Conservation (phyloP, 1,140 invertebrate genomes). For the Zaprionus gabonicus region DNA sequence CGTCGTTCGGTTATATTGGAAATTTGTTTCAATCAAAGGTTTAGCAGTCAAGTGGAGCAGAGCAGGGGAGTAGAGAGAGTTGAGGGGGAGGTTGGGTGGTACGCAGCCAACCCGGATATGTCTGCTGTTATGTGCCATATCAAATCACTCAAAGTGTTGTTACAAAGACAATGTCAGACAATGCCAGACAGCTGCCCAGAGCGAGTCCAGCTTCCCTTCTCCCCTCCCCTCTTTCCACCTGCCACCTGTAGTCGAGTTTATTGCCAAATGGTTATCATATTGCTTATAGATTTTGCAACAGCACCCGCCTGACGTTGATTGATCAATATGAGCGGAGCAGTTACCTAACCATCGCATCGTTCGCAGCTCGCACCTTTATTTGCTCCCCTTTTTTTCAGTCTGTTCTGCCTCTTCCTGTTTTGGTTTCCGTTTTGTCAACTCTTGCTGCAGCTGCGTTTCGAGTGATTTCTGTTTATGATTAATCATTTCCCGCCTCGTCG, state of each 20-base stretch:
- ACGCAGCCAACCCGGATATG: slow-evolving; percentile 1
- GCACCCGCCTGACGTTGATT: slow-evolving; percentile 74
- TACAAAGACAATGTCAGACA: slow-evolving; percentile 63
- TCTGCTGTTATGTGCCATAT: slow-evolving; percentile 64
- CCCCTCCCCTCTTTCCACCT: not conserved
- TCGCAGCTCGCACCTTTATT: slow-evolving; percentile 33
- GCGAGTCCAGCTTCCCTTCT: slow-evolving; percentile 14
- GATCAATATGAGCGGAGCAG: slow-evolving; percentile 72
- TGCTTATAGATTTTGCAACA: slow-evolving; percentile 75
- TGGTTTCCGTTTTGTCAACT: slow-evolving; percentile 58
- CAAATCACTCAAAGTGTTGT: slow-evolving; percentile 78
- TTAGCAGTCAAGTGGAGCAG: slow-evolving; percentile 31
- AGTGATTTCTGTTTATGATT: slow-evolving; percentile 65
- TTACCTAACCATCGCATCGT: slow-evolving; percentile 45
- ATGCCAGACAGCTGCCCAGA: slow-evolving; percentile 20
- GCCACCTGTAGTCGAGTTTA: slow-evolving; percentile 61
- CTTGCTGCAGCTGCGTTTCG: slow-evolving; percentile 54
- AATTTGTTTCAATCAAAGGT: slow-evolving; percentile 77
- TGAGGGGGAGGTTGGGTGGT: too few relatives aligned
- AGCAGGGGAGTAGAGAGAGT: not conserved
- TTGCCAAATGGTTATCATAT: slow-evolving; percentile 82
- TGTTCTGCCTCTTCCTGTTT: slow-evolving; percentile 15
- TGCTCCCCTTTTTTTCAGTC: slow-evolving; percentile 5
- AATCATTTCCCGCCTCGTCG: slow-evolving; percentile 55
- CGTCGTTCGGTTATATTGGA: slow-evolving; percentile 64